Evolutionary conservation across 2,797 vertebrate genomes (phyloP).

Genomic region (Acipenser ruthenus): DNA sequence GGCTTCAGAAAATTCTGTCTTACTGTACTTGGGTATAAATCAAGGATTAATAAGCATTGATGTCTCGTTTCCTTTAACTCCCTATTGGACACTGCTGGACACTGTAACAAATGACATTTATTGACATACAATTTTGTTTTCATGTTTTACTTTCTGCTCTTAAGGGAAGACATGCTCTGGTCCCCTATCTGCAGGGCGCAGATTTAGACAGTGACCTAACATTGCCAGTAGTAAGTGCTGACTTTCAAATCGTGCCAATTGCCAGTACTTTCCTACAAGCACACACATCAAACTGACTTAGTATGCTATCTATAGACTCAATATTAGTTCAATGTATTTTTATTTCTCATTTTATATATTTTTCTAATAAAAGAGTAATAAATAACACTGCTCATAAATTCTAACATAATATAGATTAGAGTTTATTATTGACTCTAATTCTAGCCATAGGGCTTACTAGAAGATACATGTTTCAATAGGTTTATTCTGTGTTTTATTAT

Average conservation of each 20-base stretch:
- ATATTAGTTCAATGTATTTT: no score
- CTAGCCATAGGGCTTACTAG: no score
- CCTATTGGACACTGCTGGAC: constrained; percentile 7
- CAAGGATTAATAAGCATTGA: neutral
- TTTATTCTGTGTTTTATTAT: no score
- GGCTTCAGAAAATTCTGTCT: constrained; percentile 21
- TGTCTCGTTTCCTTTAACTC: constrained; percentile 1
- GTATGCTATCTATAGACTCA: no score
- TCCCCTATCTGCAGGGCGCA: constrained; percentile 9
- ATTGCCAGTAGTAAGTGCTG: constrained; percentile 21
- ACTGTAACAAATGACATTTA: neutral
- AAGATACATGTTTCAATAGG: no score
- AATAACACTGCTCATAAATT: no score
- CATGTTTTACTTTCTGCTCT: neutral
- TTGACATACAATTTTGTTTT: neutral
- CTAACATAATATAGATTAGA: no score
- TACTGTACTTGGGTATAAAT: neutral
- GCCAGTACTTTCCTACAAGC: constrained; percentile 14
- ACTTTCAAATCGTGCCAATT: constrained; percentile 25
- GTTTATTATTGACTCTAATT: no score
- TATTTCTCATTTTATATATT: no score
- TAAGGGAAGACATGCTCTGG: constrained; percentile 17
- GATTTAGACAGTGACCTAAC: constrained; percentile 22
- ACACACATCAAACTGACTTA: constrained; percentile 18
- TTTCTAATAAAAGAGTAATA: no score